Percentiles rank a stretch among this genome's conserved stretches.
phyloP scores from a whole-genome alignment of 2,888 invertebrate genomes.

The Drosophila koepferae region DNA sequence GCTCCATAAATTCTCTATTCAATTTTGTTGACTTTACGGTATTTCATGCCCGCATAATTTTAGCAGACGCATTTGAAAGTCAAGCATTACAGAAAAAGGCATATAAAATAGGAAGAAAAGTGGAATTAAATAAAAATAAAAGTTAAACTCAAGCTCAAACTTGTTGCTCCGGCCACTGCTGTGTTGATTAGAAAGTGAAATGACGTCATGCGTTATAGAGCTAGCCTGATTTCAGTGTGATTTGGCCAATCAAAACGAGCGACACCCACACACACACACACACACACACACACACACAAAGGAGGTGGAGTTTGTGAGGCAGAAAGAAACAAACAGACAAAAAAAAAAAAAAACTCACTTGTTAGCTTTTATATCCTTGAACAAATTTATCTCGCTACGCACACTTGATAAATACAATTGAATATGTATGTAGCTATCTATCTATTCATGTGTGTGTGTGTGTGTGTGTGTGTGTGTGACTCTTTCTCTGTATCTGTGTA shows the following conservation, averaged over 20 bases:
- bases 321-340: conserved; percentile 11
- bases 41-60: conserved; percentile 70
- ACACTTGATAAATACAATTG: conserved; percentile 81
- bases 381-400: conserved; percentile 78
- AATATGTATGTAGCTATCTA: conserved; percentile 68
- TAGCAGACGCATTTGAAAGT: conserved; percentile 61
- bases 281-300: conserved; percentile 8
- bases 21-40: conserved; percentile 15
- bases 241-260: conserved; percentile 85
- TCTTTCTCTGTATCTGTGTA: neutral
- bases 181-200: conserved; percentile 75
- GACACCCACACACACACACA: conserved; percentile 10
- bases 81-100: conserved; percentile 37
- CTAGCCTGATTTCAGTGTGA: conserved; percentile 84
- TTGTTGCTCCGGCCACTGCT: conserved; percentile 45
- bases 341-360: conserved; percentile 72
- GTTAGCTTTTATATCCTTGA: conserved; percentile 81
- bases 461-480: conserved; percentile 16
- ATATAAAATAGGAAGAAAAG: neutral
- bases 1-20: neutral
- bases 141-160: conserved; percentile 28
- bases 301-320: conserved; percentile 64
- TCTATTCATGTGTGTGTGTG: conserved; percentile 7
- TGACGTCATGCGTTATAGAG: conserved; percentile 73
- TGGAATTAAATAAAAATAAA: conserved; percentile 21